A percentile compares a stretch with the other conserved stretches of the same genome.
phyloP scores from a whole-genome alignment of 2,888 invertebrate species.

The Cataglyphis albicans region DNA sequence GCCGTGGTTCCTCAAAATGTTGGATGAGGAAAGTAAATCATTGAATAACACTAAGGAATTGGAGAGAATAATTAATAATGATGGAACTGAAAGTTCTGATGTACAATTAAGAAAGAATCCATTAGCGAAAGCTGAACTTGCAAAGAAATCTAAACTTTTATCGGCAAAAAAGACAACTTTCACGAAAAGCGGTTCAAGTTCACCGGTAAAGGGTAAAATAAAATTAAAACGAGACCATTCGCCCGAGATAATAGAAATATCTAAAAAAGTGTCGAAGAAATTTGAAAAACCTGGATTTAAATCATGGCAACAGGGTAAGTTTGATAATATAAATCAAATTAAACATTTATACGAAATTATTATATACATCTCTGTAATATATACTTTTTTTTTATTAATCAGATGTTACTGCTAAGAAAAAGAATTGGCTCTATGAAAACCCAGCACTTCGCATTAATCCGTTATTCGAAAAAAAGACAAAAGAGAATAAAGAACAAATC shows the following conservation, averaged over 20 bases:
- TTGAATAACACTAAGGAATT: conserved; percentile 38
- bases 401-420: conserved; percentile 65
- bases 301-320: conserved; percentile 65
- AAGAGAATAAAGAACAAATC: conserved; percentile 74
- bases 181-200: conserved; percentile 12
- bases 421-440: conserved; percentile 68
- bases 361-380: conserved; percentile 6
- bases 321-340: conserved; percentile 18
- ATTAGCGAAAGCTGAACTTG: conserved; percentile 25
- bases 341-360: background rate
- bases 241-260: conserved; percentile 63
- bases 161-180: conserved; percentile 32
- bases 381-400: conserved; percentile 17
- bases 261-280: conserved; percentile 69
- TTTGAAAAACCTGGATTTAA: conserved; percentile 61
- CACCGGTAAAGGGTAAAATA: conserved; percentile 51
- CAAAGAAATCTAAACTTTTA: conserved; percentile 45
- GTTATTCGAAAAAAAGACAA: conserved; percentile 76
- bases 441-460: conserved; percentile 71
- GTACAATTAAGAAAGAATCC: conserved; percentile 43
- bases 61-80: conserved; percentile 30
- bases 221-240: conserved; percentile 71
- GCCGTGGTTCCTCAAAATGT: conserved; percentile 35
- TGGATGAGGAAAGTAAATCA: conserved; percentile 20
- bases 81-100: conserved; percentile 27